Evolutionary conservation across 2,888 invertebrate genomes (phyloP).

Genomic region (Dicycla oo): DNA sequence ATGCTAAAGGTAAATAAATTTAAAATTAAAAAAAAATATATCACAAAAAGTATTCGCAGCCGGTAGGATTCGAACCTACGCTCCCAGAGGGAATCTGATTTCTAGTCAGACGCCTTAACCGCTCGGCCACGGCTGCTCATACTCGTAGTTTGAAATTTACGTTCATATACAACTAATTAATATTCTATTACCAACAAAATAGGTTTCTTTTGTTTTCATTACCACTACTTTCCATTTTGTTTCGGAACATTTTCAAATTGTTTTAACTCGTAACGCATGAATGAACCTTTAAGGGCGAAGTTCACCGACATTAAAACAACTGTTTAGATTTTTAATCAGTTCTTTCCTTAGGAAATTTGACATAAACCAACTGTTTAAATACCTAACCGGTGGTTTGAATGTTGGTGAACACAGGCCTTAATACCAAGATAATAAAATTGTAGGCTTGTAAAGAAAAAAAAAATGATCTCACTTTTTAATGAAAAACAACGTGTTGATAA

Average conservation of each 20-base stretch:
- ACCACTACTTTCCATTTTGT: neutral
- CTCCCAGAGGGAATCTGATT: constrained; percentile 97
- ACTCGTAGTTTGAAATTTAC: neutral
- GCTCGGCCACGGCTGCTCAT: constrained; percentile 95
- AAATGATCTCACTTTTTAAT: neutral
- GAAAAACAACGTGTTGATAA: neutral
- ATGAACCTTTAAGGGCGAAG: too few relatives aligned
- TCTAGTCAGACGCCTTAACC: constrained; percentile 97
- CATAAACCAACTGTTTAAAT: too few relatives aligned
- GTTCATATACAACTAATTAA: neutral
- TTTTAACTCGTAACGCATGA: neutral
- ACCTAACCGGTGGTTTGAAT: too few relatives aligned
- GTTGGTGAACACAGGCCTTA: too few relatives aligned
- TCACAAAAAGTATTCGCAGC: constrained; percentile 90
- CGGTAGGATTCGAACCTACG: constrained; percentile 97
- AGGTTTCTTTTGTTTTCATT: neutral
- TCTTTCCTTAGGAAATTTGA: too few relatives aligned
- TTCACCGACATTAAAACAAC: too few relatives aligned
- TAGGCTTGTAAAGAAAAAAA: neutral
- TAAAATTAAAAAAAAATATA: neutral
- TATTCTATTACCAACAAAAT: fast-evolving
- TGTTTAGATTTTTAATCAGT: too few relatives aligned
- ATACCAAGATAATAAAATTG: neutral
- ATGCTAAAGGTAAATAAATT: constrained; percentile 91
- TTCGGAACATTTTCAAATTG: neutral